Evolutionary conservation across 2,888 invertebrate genomes (phyloP).

Genomic region (Chironomus tentans): DNA sequence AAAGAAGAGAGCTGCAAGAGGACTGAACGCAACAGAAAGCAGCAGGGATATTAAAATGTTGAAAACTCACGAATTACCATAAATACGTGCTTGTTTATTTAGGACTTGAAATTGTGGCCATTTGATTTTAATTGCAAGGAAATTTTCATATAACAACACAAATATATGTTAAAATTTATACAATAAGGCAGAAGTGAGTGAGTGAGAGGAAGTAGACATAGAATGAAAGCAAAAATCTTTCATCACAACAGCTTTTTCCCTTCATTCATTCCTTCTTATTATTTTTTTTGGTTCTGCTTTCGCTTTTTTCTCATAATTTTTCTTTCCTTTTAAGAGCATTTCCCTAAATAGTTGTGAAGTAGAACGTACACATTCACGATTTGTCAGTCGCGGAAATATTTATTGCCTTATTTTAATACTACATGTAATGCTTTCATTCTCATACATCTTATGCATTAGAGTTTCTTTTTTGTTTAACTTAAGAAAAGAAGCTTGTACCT

Average conservation of each 20-base stretch:
- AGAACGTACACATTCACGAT: no score
- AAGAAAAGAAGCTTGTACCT: no score
- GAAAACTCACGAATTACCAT: constrained; percentile 5
- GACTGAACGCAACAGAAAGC: background rate
- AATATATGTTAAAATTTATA: background rate
- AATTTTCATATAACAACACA: background rate
- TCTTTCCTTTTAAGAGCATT: no score
- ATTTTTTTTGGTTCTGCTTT: background rate
- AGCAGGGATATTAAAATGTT: background rate
- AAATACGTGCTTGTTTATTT: constrained; percentile 11
- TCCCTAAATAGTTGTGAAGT: no score
- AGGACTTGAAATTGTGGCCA: constrained; percentile 4
- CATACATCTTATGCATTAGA: no score
- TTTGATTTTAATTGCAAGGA: constrained; percentile 1
- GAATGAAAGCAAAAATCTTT: no score
- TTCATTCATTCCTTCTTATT: background rate
- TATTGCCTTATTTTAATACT: no score
- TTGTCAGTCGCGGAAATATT: no score
- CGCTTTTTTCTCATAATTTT: background rate
- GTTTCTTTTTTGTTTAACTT: no score
- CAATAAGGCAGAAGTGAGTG: background rate
- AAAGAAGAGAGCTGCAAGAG: background rate
- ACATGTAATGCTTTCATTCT: no score
- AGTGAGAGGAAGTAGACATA: background rate
- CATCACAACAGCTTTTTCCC: background rate